Evolutionary conservation across 1,140 invertebrate genomes (phyloP), one percentile per base, ranked within the genome.

Genomic region (Acromyrmex charruanus): DNA sequence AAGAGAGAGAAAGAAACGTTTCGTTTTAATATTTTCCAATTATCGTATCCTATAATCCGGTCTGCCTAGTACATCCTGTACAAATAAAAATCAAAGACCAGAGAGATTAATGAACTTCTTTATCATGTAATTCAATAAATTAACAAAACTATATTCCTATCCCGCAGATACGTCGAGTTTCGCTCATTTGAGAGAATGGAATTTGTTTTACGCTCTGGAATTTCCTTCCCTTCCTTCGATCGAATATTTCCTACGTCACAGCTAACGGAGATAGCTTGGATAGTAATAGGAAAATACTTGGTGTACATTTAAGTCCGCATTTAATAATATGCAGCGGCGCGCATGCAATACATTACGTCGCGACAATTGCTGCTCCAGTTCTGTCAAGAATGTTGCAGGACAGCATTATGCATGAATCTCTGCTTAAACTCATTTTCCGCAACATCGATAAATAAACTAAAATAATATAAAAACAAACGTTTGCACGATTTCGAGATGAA

Each of bases 311-410:
- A 80, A 80, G 61, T 68, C 59, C 16, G 77, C 35, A 61, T 80
- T 80, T 80, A 80, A 80, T 85, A 85, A 85, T 77, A 53, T 68
- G 65, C 35, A 79, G 71, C 39, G 68, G 72, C 77, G 88, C 74
- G 87, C 80, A 72, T 65, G 84, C 75, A 77, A 89, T 89, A 89
- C 61, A 66, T 89, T 71, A 87, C 87, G 61, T 51, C 59, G 55
- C 75, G 31, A 89, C 88, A 89, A 89, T 86, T 89, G 77, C 87
- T 81, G 87, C 49, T 87, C 85, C 87, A 89, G 88, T 89, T 88
- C 85, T 68, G 88, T 81, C 89, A 87, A 69, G 81, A 86, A 88
- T 81, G 75, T 51, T 86, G 79, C 82, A 59, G 72, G 88, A 75
- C 87, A 44, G 68, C 63, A 85, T 89, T 86, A 88, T 89, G 85